Evolutionary conservation across 1,140 invertebrate genomes (phyloP), one percentile per base, ranked within the genome.

Genomic region (Tetragonula clypearis): DNA sequence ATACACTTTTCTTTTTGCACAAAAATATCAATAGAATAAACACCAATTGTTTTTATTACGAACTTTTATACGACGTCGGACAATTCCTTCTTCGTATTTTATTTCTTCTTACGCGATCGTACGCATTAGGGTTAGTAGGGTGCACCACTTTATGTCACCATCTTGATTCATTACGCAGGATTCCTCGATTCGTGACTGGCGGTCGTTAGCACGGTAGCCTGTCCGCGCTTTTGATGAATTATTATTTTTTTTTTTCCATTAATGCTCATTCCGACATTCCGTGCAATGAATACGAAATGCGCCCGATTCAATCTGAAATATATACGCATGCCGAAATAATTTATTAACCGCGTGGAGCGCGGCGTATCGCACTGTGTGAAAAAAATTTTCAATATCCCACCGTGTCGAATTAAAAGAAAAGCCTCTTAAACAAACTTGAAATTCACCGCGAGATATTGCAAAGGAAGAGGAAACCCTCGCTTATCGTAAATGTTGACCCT

Each of bases 51-150:
- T 68, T 1, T 17, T 6, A 41, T 6, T 6, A 6, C 41, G 41
- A 41, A 4, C 41, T 41, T 41, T 41, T 41, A 41, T 41, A 49
- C 41, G 41, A 49, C 41, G 9, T 49, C 8, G 41, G 6, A n/a
- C 30, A 21, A 23, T 49, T 23, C 8, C 12, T 19, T n/a, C n/a
- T 72, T 26, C 8, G 4, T 19, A 8, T 8, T 55, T 76, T 55
- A 66, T 35, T 86, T 12, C 65, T 69, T 77, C 62, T 55, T 26
- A 49, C 35, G 53, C 68, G 72, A 76, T 85, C 53, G 60, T 23
- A 80, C 82, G 83, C 74, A 86, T 86, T 79, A 80, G 78, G 84
- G 84, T 86, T 69, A 82, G 62, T 82, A 84, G 85, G 79, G 74
- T 78, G 80, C 79, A 66, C 66, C 66, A 84, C 60, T 76, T 72